Conservation (phyloP, 2,888 invertebrate species). For the Polymixis lichenea region DNA sequence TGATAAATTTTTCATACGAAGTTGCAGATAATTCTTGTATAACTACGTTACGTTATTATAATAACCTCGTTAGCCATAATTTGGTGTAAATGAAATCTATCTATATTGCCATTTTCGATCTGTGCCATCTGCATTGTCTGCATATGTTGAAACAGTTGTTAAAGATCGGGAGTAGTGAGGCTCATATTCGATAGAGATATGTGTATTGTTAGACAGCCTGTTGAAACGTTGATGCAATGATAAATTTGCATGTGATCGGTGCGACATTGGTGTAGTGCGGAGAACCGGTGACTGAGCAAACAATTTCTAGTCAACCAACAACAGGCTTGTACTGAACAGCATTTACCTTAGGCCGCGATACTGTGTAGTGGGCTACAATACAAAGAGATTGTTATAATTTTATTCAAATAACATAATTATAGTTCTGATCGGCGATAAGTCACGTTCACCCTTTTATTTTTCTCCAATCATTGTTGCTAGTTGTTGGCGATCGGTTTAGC, state of each 20-base stretch:
- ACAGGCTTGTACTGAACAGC: conserved; percentile 22
- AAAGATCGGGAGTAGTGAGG: conserved; percentile 30
- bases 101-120: conserved; percentile 50
- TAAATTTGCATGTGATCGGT: conserved; percentile 54
- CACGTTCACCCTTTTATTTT: conserved; percentile 58
- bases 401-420: conserved; percentile 53
- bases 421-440: conserved; percentile 53
- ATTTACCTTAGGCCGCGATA: conserved; percentile 29
- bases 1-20: conserved; percentile 25
- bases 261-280: conserved; percentile 26
- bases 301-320: conserved; percentile 36
- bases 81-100: conserved; percentile 56
- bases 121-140: conserved; percentile 22
- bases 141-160: conserved; percentile 42
- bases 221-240: conserved; percentile 47
- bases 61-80: conserved; percentile 47
- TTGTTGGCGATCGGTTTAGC: conserved; percentile 68
- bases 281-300: conserved; percentile 40
- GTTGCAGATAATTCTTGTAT: conserved; percentile 41
- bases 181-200: conserved; percentile 34
- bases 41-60: conserved; percentile 49
- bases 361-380: conserved; percentile 26
- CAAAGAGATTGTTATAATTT: conserved; percentile 50
- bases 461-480: conserved; percentile 67
- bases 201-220: conserved; percentile 35